Conservation (phyloP, 2,113 vertebrate genomes). For the Rhegmatorhina hoffmannsi region DNA sequence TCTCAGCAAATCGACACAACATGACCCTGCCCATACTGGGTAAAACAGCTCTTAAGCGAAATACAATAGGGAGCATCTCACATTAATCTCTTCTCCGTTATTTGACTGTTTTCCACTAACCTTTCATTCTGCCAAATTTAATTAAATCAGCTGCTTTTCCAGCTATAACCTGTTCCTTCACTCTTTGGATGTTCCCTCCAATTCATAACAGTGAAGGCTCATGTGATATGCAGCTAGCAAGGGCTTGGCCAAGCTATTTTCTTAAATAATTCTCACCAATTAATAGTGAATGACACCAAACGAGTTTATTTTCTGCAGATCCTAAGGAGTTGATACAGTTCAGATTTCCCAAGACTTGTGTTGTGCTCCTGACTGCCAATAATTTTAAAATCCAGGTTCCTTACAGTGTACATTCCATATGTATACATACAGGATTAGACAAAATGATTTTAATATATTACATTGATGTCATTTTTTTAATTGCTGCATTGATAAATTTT, state of each 20-base stretch:
- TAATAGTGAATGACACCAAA: not conserved
- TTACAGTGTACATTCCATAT: not conserved
- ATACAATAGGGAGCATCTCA: slow-evolving; percentile 16
- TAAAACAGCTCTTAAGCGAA: slow-evolving; percentile 34
- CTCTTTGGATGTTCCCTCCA: slow-evolving; percentile 10
- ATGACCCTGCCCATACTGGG: not conserved
- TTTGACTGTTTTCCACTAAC: slow-evolving; percentile 61
- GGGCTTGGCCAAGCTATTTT: not conserved
- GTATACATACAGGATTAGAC: not conserved
- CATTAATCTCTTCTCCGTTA: slow-evolving; percentile 43
- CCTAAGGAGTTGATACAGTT: not conserved
- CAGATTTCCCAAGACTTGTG: not conserved
- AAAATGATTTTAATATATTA: not conserved
- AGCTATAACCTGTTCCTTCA: not conserved
- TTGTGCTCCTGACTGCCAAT: not conserved
- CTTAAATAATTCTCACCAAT: not conserved
- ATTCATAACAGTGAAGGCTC: not conserved
- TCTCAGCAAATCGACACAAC: not conserved
- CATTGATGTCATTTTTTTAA: not conserved
- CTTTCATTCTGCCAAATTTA: slow-evolving; percentile 62
- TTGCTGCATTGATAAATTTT: not conserved
- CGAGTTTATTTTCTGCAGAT: not conserved
- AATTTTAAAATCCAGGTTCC: not conserved
- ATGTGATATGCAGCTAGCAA: not conserved
- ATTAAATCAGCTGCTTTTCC: slow-evolving; percentile 54